Evolutionary conservation across 2,888 invertebrate species (phyloP), one percentile per base, ranked within the genome.

Genomic region (Imbricaverruca yamaguchii): DNA sequence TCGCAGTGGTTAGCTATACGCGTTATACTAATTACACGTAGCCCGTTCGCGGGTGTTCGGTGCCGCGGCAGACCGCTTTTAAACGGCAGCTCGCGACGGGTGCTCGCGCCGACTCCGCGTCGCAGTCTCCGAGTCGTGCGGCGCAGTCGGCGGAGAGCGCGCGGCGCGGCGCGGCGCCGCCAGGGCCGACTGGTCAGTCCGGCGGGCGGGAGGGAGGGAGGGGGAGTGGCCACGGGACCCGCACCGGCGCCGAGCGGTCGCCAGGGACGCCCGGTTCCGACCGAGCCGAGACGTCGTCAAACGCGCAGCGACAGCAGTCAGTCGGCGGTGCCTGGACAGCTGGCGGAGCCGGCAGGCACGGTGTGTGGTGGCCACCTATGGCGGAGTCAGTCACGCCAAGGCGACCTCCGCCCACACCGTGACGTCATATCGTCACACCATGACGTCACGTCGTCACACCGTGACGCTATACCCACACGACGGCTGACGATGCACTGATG

Each of bases 11-110:
- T 53, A 74, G 53, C 53, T 74, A 74, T 53, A 53, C 65, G 3
- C 25, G 7, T 25, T 39, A 39, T 39, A 39, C 39, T 39, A 39
- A 39, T 39, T 39, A 39, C 4, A 39, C 39, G 67, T 10, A 21
- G 53, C 12, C 25, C 53, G 74, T 74, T 74, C 74, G 53, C 74
- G 53, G 74, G 74, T 74, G 74, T 53, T 53, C 74, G 18, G 53
- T 9, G 74, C 53, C 11, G 39, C 25, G 39, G 39, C 39, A 23
- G 65, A 10, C 65, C 65, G 65, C 6, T 23, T 13, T 23, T 67
- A 25, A 67, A 67, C 67, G n/a, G 4, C 67, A 13, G 39, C 18
- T 23, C 65, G 18, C 65, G 67, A 12, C 25, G 25, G 67, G 67
- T 67, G 67, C 6, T 67, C 61, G 65, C 65, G 65, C 9, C n/a